Base-by-base conservation (phyloP, 1,140 invertebrate species). In the Euwallacea fornicatus region DNA sequence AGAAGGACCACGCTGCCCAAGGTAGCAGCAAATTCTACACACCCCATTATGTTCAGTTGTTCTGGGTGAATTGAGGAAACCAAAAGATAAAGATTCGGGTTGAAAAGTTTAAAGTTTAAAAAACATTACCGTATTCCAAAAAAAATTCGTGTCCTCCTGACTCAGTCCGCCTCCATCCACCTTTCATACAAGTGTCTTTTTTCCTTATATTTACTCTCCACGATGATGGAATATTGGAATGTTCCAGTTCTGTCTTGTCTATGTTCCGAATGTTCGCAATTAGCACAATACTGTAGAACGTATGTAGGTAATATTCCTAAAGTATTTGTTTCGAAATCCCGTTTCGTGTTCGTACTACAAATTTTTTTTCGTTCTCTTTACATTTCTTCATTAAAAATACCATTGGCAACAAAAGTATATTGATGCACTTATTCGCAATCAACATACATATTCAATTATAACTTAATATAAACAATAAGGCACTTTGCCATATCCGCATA, bases 1-100 rank as follows among this genome's bases (percentile, higher is more conserved):
- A 95, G 85, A 9, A 95, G 81, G 16, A 93, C 77, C 72, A 93
- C 86, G 16, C 93, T 95, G 33, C 93, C 84, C 15, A 91, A 82
- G 6, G 91, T 94, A 6, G 95, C 90, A 43, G 94, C 84, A 72
- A 92, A 85, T 79, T 96, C 95, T 76, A 96, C 90, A 74, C 85
- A 87, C 69, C 86, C 86, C 82, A 81, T 81, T 41, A 69, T 76
- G 68, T 75, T 75, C 7, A 75, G 59, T 73, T 77, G 76, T 73
- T 78, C 77, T 81, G 66, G 21, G 77, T 78, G 60, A 61, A 50
- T 1, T 6, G 46, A 50, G 9, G 46, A 50, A 50, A 11, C 9
- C 1, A 50, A 47, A 4, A 41, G 13, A 11, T 16, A 50, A 64
- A 64, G 15, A 64, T 33, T 33, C 4, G 21, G 21, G 1, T 33